phyloP scores from a whole-genome alignment of 2,888 invertebrate genomes.

The Sialis fuliginosa region DNA sequence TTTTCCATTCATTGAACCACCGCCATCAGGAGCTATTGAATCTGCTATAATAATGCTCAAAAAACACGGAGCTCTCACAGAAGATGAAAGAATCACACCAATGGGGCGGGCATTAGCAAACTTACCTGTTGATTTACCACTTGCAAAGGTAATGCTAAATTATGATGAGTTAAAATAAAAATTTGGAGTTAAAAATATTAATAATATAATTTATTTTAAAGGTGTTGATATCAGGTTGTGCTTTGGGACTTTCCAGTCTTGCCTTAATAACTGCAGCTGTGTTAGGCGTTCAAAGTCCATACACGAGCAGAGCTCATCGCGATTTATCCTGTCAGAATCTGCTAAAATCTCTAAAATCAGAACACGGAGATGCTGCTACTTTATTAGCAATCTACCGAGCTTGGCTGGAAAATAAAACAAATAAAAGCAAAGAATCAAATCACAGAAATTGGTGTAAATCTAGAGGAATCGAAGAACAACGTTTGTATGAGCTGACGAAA shows the following conservation, averaged over 20 bases:
- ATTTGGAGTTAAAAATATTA: no score
- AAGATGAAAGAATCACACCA: conserved; percentile 66
- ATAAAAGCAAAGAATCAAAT: conserved; percentile 22
- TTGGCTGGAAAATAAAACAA: conserved; percentile 64
- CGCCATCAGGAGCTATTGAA: conserved; percentile 66
- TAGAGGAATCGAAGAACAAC: conserved; percentile 86
- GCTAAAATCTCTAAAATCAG: conserved; percentile 68
- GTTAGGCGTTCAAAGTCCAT: conserved; percentile 83
- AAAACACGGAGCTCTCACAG: conserved; percentile 68
- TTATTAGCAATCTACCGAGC: conserved; percentile 72
- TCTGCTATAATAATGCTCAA: conserved; percentile 72
- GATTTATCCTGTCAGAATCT: conserved; percentile 69
- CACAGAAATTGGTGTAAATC: conserved; percentile 68
- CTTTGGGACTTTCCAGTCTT: conserved; percentile 76
- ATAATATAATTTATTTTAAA: conserved; percentile 20
- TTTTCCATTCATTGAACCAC: conserved; percentile 94
- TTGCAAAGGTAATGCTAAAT: conserved; percentile 45
- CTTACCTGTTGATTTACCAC: conserved; percentile 83
- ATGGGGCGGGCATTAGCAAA: conserved; percentile 74
- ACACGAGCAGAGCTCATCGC: conserved; percentile 74
- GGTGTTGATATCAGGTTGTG: conserved; percentile 81
- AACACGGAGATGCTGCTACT: conserved; percentile 91
- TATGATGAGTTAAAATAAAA: no score
- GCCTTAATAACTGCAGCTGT: conserved; percentile 80
- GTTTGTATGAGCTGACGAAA: conserved; percentile 93